Evolutionary conservation across 2,888 invertebrate genomes (phyloP).

Genomic region (Leucoma salicis): DNA sequence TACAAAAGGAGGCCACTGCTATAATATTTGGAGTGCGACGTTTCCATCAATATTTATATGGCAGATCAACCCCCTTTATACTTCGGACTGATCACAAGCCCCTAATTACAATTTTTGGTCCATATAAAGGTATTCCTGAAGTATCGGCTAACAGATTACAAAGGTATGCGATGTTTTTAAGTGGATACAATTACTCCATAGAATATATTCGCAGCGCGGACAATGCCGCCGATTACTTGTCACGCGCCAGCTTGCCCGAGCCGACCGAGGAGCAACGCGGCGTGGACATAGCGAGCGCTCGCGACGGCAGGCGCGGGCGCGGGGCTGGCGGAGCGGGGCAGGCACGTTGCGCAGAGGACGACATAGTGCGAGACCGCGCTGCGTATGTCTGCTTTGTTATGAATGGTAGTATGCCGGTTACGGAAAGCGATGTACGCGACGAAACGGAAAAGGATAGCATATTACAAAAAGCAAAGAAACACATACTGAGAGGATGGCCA

Average conservation of each 20-base stretch:
- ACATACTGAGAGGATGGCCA: neutral
- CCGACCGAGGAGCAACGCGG: no score
- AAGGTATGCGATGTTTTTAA: conserved; percentile 5
- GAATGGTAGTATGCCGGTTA: neutral
- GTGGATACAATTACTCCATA: conserved; percentile 1
- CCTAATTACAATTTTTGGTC: conserved; percentile 26
- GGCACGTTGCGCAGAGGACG: no score
- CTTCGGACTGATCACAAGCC: conserved; percentile 34
- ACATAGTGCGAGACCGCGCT: neutral
- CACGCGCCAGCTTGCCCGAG: neutral
- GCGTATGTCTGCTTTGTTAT: neutral
- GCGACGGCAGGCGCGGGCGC: no score
- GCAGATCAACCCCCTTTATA: conserved; percentile 23
- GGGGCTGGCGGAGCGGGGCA: neutral
- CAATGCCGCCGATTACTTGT: conserved; percentile 4
- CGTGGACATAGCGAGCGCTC: no score
- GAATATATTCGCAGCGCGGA: conserved; percentile 2
- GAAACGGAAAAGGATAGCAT: neutral
- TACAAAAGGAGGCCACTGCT: conserved; percentile 35
- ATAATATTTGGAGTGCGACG: conserved; percentile 31
- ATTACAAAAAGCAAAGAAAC: neutral
- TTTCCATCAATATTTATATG: conserved; percentile 36
- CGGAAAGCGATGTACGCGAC: neutral
- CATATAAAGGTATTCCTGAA: conserved; percentile 5
- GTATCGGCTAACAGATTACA: conserved; percentile 4